phyloP scores from a whole-genome alignment of 2,888 invertebrate species.

The Bellardia pandia region DNA sequence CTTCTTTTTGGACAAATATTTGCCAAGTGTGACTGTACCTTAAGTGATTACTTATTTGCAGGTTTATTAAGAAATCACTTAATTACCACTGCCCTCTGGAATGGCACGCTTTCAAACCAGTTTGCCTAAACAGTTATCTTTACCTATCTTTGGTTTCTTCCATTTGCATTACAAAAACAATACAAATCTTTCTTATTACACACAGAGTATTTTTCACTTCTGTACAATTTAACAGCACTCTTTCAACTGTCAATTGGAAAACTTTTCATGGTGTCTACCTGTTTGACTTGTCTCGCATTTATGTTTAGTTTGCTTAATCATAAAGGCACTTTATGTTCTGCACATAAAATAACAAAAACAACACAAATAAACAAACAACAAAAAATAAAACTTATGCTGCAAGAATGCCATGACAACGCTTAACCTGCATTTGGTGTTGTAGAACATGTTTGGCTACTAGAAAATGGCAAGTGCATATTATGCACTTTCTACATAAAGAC shows the following conservation, averaged over 20 bases:
- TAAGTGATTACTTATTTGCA: too few relatives aligned
- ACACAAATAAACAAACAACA: background rate
- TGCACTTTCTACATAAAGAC: too few relatives aligned
- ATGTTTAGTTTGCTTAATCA: background rate
- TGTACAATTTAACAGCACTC: conserved; percentile 6
- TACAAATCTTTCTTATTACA: background rate
- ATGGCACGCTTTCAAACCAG: background rate
- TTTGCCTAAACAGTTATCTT: background rate
- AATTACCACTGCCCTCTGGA: too few relatives aligned
- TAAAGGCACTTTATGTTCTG: background rate
- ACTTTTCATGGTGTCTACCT: background rate
- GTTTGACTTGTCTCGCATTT: background rate
- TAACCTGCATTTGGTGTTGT: background rate
- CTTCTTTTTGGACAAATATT: too few relatives aligned
- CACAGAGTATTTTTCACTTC: conserved; percentile 12
- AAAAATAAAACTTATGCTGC: conserved; percentile 4
- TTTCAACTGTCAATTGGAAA: conserved; percentile 29
- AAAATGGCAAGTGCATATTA: too few relatives aligned
- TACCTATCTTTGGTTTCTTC: conserved; percentile 15
- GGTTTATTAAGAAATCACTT: too few relatives aligned
- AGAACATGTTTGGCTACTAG: background rate
- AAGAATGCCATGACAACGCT: background rate
- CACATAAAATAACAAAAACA: conserved; percentile 6
- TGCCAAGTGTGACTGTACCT: too few relatives aligned
- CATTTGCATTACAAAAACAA: background rate